Evolutionary conservation across 2,888 invertebrate genomes (phyloP).

Genomic region (Nymphalis c-album): DNA sequence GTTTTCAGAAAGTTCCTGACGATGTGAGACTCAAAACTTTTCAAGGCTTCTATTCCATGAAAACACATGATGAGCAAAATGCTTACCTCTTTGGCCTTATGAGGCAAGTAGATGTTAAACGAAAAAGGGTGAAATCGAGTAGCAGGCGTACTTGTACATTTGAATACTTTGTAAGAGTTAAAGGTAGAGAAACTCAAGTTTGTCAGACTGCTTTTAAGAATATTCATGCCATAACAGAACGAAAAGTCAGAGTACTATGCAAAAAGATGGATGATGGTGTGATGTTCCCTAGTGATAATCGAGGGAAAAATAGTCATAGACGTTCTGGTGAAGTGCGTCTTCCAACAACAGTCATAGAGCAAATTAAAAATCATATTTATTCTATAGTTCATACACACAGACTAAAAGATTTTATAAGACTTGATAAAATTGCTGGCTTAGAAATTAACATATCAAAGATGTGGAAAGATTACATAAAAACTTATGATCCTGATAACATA

Average conservation of each 20-base stretch:
- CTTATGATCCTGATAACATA: constrained; percentile 78
- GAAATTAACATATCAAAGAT: constrained; percentile 82
- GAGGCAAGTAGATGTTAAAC: constrained; percentile 80
- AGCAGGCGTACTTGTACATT: constrained; percentile 80
- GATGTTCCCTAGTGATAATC: constrained; percentile 80
- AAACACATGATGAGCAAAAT: constrained; percentile 82
- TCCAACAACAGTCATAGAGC: constrained; percentile 72
- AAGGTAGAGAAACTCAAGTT: constrained; percentile 80
- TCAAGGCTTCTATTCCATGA: constrained; percentile 80
- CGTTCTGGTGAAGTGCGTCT: constrained; percentile 77
- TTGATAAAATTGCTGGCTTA: constrained; percentile 79
- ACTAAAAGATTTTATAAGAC: constrained; percentile 76
- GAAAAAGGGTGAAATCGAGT: constrained; percentile 79
- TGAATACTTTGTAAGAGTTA: constrained; percentile 80
- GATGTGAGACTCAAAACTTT: constrained; percentile 77
- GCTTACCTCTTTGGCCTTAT: constrained; percentile 81
- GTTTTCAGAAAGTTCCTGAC: constrained; percentile 77
- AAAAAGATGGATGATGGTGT: constrained; percentile 82
- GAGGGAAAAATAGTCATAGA: constrained; percentile 79
- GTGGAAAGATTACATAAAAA: constrained; percentile 82
- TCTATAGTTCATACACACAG: constrained; percentile 78
- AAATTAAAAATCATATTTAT: constrained; percentile 80
- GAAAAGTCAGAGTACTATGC: constrained; percentile 80
- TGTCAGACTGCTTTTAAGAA: constrained; percentile 82
- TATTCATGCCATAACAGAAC: constrained; percentile 81